Evolutionary conservation across 2,888 invertebrate species (phyloP).

Genomic region (Acrocyrtus sp.): DNA sequence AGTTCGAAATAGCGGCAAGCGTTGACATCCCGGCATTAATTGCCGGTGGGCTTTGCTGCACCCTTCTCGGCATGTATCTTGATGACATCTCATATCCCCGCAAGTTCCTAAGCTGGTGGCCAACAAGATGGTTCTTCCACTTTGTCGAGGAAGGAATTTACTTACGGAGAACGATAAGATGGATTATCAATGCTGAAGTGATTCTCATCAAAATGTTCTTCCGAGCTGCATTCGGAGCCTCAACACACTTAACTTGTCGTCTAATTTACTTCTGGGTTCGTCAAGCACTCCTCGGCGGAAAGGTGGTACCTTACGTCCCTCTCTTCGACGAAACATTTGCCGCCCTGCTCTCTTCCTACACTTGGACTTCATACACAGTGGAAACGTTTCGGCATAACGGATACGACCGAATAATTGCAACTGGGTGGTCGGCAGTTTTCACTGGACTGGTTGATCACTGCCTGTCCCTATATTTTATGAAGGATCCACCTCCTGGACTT

Average conservation of each 20-base stretch:
- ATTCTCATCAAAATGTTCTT: conserved; percentile 5
- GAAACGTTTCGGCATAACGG: conserved; percentile 4
- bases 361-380: conserved; percentile 20
- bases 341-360: not conserved
- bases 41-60: conserved; percentile 19
- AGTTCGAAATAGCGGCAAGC: conserved; percentile 16
- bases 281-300: not conserved
- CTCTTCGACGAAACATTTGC: conserved; percentile 27
- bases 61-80: conserved; percentile 16
- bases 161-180: not conserved
- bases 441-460: conserved; percentile 28
- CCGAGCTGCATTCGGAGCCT: conserved; percentile 13
- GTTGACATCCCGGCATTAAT: conserved; percentile 18
- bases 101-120: conserved; percentile 34
- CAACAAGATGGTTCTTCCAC: conserved; percentile 24
- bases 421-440: conserved; percentile 20
- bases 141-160: conserved; percentile 35
- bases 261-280: conserved; percentile 11
- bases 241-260: conserved; percentile 8
- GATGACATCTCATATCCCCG: conserved; percentile 27
- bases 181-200: conserved; percentile 3
- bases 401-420: conserved; percentile 19
- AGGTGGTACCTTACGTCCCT: conserved; percentile 1
- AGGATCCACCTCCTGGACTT: conserved; percentile 16
- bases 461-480: conserved; percentile 10